Base-by-base conservation (phyloP, 2,113 vertebrate genomes). In the Chlorodrepanis virens region DNA sequence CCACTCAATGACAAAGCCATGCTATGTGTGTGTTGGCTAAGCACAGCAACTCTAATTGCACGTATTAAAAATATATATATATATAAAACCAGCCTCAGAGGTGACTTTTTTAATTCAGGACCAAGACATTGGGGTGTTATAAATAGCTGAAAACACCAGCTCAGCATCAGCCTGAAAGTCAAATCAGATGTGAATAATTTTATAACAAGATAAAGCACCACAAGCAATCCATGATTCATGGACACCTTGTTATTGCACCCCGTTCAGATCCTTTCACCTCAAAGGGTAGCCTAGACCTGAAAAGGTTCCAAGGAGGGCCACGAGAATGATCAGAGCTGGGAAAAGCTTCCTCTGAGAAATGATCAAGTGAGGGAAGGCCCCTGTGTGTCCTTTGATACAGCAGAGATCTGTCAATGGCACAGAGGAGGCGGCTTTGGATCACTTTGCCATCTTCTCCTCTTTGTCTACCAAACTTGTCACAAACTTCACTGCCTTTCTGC, bases 11-110 rank as follows among this genome's bases (percentile, higher is more conserved):
- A 39, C 71, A 39, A 42, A 50, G 52, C 9, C 21, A 39, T 12
- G 5, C 8, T 45, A 12, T 5, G 9, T 18, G 4, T 6, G 6
- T 29, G 10, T 2, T 56, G 44, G 25, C 6, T 1, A 0, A 79
- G 39, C 23, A 39, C 18, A 50, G 18, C 5, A 82, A 67, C 18
- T 65, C 18, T 42, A 27, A 63, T 25, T 74, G 57, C 27, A 13
- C 20, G 6, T 3, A 23, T 11, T 13, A 3, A 53, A 52, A 35
- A 35, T 35, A 35, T 35, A 35, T 35, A 35, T 35, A 35, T 35
- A 35, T 35, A 35, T 35, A 35, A 35, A 35, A 35, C 35, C 35
- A 35, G 35, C 35, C 5, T 69, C 24, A 9, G 27, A 56, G 19
- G 5, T 40, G 25, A 53, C 6, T 25, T 0, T 42, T 54, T 54